Evolutionary conservation across 2,113 vertebrate species (phyloP).

Genomic region (Tachycineta bicolor): DNA sequence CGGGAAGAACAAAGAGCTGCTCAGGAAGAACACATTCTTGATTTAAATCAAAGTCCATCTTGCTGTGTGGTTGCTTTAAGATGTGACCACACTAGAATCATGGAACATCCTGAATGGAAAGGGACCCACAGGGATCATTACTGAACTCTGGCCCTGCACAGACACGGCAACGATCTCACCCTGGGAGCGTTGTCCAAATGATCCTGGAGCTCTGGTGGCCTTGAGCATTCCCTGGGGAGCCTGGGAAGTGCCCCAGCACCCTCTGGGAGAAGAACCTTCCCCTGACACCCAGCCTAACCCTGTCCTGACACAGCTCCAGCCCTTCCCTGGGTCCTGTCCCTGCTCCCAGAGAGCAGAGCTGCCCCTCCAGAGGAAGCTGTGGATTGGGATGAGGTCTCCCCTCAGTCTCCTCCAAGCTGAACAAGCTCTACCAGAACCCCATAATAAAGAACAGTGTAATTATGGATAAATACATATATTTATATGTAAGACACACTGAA

Average conservation of each 20-base stretch:
- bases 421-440: background rate
- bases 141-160: background rate
- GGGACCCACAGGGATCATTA: background rate
- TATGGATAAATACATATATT: background rate
- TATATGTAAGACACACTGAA: background rate
- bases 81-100: background rate
- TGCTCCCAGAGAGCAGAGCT: background rate
- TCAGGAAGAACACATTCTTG: background rate
- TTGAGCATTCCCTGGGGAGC: background rate
- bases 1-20: background rate
- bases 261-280: background rate
- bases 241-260: background rate
- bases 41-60: background rate
- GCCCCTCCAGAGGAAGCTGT: background rate
- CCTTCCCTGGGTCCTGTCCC: fast-evolving
- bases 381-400: background rate
- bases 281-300: background rate
- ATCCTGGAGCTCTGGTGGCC: background rate
- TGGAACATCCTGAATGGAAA: background rate
- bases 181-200: fast-evolving
- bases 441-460: background rate
- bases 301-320: background rate
- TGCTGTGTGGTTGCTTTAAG: background rate
- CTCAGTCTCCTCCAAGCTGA: background rate
- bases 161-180: background rate